Percentiles rank a stretch among this genome's conserved stretches.
These are phyloP conservation scores for Nudaria mundana DNA, from an alignment of 2,888 invertebrate genomes.

Conservation along the genomic window DNA sequence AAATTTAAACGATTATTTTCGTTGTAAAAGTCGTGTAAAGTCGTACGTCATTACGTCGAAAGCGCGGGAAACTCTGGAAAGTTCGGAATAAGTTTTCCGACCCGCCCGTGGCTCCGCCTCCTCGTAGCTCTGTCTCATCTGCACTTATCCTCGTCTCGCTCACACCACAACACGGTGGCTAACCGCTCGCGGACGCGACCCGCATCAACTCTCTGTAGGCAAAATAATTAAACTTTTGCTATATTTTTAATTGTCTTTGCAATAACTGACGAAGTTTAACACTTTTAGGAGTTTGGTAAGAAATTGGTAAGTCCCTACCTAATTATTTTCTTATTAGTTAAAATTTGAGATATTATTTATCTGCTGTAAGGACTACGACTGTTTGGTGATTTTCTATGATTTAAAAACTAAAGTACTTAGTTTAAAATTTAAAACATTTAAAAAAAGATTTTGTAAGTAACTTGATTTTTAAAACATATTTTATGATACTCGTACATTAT, in stretches of 20 bases:
- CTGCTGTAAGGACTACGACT: too few species aligned
- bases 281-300: background rate
- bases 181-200: conserved; percentile 58
- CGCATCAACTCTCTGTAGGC: conserved; percentile 28
- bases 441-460: too few species aligned
- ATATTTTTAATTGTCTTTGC: conserved; percentile 19
- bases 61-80: conserved; percentile 72
- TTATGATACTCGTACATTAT: too few species aligned
- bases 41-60: conserved; percentile 36
- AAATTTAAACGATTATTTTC: too few species aligned
- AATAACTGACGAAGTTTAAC: background rate
- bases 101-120: conserved; percentile 59
- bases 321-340: too few species aligned
- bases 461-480: too few species aligned
- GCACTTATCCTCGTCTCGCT: conserved; percentile 36
- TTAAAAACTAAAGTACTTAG: too few species aligned
- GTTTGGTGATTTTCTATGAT: too few species aligned
- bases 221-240: conserved; percentile 24
- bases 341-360: too few species aligned
- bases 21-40: conserved; percentile 5
- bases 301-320: background rate
- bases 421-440: too few species aligned
- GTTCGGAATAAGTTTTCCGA: conserved; percentile 54
- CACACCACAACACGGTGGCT: conserved; percentile 60
- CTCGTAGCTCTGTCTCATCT: conserved; percentile 36